phyloP scores from a whole-genome alignment of 2,888 invertebrate species.

The Drosophila borborema region DNA sequence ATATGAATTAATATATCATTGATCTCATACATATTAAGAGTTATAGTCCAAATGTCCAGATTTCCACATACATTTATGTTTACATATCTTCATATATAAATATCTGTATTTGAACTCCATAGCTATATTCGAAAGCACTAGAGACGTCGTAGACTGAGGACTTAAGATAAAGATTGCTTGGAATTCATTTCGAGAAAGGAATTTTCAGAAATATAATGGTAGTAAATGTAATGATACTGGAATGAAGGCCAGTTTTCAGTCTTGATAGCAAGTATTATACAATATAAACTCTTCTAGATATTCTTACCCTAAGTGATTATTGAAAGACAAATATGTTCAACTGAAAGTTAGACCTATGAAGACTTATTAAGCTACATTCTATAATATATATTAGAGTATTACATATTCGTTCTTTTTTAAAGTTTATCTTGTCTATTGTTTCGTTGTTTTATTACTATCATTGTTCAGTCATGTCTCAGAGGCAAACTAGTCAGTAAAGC shows the following conservation, averaged over 20 bases:
- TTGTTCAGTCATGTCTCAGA: slow-evolving; percentile 30
- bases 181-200: background rate
- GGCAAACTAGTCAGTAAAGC: slow-evolving; percentile 21
- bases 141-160: background rate
- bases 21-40: background rate
- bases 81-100: no score
- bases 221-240: no score
- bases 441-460: slow-evolving; percentile 18
- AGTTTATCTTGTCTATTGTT: background rate
- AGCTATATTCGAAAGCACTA: background rate
- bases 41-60: no score
- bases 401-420: background rate
- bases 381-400: background rate
- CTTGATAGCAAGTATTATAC: no score
- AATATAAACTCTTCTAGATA: no score
- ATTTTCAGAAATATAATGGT: no score
- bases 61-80: no score
- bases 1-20: background rate
- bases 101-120: background rate
- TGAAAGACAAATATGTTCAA: background rate
- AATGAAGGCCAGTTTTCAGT: no score
- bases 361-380: no score
- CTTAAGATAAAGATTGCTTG: background rate
- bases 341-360: background rate
- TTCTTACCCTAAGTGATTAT: no score